Evolutionary conservation across 2,797 vertebrate genomes (phyloP).

Genomic region (Sebastes minor): DNA sequence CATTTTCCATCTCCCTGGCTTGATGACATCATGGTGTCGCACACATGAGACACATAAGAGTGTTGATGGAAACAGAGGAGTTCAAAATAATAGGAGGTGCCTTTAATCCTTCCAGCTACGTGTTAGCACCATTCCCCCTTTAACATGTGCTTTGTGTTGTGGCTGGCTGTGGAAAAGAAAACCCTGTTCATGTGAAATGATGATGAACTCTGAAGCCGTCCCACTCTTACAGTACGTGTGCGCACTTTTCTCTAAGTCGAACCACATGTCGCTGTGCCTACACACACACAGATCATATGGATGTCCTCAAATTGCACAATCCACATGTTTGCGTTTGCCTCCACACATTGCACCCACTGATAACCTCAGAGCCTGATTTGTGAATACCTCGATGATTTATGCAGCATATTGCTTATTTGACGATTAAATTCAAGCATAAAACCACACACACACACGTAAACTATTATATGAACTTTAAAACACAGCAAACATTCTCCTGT

Average conservation of each 20-base stretch:
- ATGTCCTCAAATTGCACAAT: conserved; percentile 49
- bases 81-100: conserved; percentile 29
- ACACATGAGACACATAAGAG: conserved; percentile 4
- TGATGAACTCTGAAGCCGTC: conserved; percentile 28
- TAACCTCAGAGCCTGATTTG: conserved; percentile 30
- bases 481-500: conserved; percentile 17
- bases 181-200: conserved; percentile 35
- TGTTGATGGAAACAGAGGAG: conserved; percentile 28
- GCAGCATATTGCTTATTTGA: conserved; percentile 31
- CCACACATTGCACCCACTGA: conserved; percentile 43
- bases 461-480: conserved; percentile 54
- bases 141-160: conserved; percentile 61
- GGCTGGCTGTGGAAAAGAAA: conserved; percentile 26
- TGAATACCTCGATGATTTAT: conserved; percentile 39
- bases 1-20: conserved; percentile 36
- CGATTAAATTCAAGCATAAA: conserved; percentile 37
- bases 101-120: conserved; percentile 26
- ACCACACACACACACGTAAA: conserved; percentile 37
- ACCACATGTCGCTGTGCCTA: conserved; percentile 46
- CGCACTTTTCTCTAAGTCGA: conserved; percentile 43
- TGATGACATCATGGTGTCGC: conserved; percentile 57
- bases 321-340: conserved; percentile 65
- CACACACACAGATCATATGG: conserved; percentile 41
- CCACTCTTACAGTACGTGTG: conserved; percentile 43
- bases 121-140: background rate